A percentile compares a stretch with the other conserved stretches of the same genome.
phyloP scores from a whole-genome alignment of 37 sponge, comb jelly and placozoan genomes.

The Hexactinellida sp. region DNA sequence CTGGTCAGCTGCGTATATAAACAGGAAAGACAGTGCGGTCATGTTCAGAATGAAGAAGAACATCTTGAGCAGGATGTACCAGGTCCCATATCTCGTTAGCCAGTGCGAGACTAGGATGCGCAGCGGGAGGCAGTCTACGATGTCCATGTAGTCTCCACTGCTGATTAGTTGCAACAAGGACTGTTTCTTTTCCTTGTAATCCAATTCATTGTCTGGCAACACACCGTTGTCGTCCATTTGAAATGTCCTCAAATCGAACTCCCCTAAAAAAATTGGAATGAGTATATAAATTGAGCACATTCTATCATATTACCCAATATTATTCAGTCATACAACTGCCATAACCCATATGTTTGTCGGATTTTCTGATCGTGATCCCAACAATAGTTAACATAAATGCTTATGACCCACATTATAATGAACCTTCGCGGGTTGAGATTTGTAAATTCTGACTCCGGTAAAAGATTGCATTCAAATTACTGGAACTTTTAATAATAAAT shows the following conservation, averaged over 20 bases:
- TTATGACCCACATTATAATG: no score
- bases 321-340: no score
- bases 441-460: no score
- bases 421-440: no score
- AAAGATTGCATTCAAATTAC: no score
- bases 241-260: neutral
- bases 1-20: neutral
- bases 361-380: no score
- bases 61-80: neutral
- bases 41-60: neutral
- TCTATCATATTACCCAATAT: no score
- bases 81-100: neutral
- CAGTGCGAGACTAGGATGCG: neutral
- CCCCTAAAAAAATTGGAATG: neutral
- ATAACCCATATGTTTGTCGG: no score
- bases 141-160: neutral
- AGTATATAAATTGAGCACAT: no score
- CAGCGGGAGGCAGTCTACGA: neutral
- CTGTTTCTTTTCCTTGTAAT: neutral
- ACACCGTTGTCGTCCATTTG: constrained; percentile 3
- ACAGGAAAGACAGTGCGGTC: neutral
- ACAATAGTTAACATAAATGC: no score
- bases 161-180: neutral
- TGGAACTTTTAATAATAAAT: no score
- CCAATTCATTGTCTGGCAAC: neutral